A percentile compares a stretch with the other conserved stretches of the same genome.
Conservation (phyloP, 2,888 invertebrate genomes). For the Cynaeus angustus region DNA sequence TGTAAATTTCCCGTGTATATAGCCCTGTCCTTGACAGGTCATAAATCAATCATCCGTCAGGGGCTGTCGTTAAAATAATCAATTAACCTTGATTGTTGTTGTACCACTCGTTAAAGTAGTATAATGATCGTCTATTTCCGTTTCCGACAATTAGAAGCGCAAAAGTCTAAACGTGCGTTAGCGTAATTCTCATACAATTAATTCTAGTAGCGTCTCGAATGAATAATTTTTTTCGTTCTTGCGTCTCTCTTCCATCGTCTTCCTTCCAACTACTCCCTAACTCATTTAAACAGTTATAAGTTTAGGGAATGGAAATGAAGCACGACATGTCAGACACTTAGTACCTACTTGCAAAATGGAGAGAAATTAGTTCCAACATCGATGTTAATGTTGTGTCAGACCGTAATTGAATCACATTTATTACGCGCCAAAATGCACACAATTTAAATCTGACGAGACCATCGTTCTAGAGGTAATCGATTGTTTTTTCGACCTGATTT, state of each 20-base stretch:
- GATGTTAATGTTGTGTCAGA: conserved; percentile 34
- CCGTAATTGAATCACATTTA: conserved; percentile 34
- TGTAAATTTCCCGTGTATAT: conserved; percentile 11
- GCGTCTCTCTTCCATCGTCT: neutral
- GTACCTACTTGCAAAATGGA: conserved; percentile 14
- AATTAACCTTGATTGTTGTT: conserved; percentile 41
- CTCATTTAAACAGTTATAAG: conserved; percentile 23
- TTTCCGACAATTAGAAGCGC: conserved; percentile 24
- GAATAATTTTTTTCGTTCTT: too few relatives aligned
- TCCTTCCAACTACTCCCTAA: conserved; percentile 2
- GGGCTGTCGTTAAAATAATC: conserved; percentile 29
- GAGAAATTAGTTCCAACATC: conserved; percentile 31
- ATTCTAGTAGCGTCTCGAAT: neutral
- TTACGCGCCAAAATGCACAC: conserved; percentile 31
- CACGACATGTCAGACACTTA: conserved; percentile 26
- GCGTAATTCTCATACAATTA: conserved; percentile 29
- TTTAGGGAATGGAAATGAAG: conserved; percentile 26
- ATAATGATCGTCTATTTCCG: conserved; percentile 38
- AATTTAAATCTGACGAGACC: conserved; percentile 9
- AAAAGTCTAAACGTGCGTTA: neutral
- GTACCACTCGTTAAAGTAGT: conserved; percentile 24
- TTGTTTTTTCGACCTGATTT: neutral
- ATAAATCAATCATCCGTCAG: conserved; percentile 35
- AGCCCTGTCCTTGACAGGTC: conserved; percentile 18
- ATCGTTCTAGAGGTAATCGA: conserved; percentile 7